These are phyloP conservation scores for Choreutis nemorana DNA, from an alignment of 2,888 invertebrate genomes.

Conservation along the genomic window DNA sequence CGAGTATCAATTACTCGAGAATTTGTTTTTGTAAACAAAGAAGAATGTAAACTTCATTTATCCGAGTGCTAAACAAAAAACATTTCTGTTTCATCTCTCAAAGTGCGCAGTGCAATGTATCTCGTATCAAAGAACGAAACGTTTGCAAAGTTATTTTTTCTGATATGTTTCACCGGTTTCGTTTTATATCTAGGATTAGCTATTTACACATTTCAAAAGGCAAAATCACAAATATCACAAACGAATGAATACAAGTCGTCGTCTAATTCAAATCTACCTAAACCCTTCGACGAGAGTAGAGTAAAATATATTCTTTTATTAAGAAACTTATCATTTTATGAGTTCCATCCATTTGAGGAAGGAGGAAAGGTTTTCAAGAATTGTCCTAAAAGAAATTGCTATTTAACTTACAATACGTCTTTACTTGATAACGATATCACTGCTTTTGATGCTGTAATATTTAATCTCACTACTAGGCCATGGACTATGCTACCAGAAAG, in stretches of 20 bases:
- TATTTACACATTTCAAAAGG: constrained; percentile 37
- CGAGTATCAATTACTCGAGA: too few species aligned
- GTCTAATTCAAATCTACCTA: background rate
- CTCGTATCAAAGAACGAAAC: constrained; percentile 26
- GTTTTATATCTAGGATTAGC: constrained; percentile 33
- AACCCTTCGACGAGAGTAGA: background rate
- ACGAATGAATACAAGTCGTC: constrained; percentile 11
- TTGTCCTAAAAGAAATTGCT: constrained; percentile 36
- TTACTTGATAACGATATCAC: constrained; percentile 20
- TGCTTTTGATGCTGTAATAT: constrained; percentile 41
- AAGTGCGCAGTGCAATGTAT: constrained; percentile 23
- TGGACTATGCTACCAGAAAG: constrained; percentile 19
- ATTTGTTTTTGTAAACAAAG: too few species aligned
- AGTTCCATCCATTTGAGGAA: constrained; percentile 21
- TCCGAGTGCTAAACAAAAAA: too few species aligned
- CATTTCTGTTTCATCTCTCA: constrained; percentile 19
- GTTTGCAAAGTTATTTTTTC: constrained; percentile 40
- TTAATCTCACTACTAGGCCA: constrained; percentile 25
- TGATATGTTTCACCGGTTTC: constrained; percentile 35
- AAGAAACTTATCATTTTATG: too few species aligned
- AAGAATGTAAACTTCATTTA: too few species aligned
- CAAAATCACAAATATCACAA: constrained; percentile 20
- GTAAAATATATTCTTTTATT: constrained; percentile 39
- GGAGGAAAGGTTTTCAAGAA: too few species aligned
- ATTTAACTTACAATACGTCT: constrained; percentile 29